phyloP scores from a whole-genome alignment of 2,113 vertebrate genomes.

The Dunckerocampus dactyliophorus region DNA sequence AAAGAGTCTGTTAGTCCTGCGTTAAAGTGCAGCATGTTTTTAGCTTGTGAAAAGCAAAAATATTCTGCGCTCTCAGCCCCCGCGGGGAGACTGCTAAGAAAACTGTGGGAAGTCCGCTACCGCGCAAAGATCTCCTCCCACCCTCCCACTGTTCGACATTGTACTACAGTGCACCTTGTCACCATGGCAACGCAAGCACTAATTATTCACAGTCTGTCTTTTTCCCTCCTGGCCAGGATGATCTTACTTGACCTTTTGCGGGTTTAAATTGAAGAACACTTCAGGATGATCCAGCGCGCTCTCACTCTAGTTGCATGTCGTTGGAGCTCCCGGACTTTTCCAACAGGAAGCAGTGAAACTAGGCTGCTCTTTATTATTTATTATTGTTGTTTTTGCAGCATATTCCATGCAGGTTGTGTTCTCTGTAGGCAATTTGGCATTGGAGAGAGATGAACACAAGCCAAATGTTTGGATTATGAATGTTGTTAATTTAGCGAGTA shows the following conservation, averaged over 20 bases:
- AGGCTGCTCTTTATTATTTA: constrained; percentile 51
- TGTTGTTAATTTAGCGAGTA: constrained; percentile 1
- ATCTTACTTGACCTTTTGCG: constrained; percentile 75
- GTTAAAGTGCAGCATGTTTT: constrained; percentile 44
- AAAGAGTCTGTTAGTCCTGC: constrained; percentile 72
- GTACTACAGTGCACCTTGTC: constrained; percentile 64
- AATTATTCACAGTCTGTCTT: constrained; percentile 71
- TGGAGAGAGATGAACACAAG: constrained; percentile 1
- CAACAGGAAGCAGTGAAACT: constrained; percentile 18
- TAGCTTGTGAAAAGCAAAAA: constrained; percentile 38
- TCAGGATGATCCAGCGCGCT: constrained; percentile 44
- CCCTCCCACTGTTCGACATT: constrained; percentile 40
- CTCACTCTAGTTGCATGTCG: constrained; percentile 20
- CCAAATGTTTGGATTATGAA: constrained; percentile 7
- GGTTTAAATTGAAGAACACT: constrained; percentile 63
- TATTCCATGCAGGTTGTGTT: constrained; percentile 19
- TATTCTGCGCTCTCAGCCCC: constrained; percentile 29
- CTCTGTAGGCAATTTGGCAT: neutral
- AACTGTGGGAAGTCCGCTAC: constrained; percentile 60
- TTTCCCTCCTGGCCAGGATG: constrained; percentile 50
- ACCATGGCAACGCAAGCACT: constrained; percentile 73
- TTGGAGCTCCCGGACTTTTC: neutral
- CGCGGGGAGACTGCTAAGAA: constrained; percentile 46
- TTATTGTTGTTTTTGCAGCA: constrained; percentile 25
- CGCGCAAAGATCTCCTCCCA: constrained; percentile 36